Percentiles rank a stretch among this genome's conserved stretches.
Evolutionary conservation across 1,140 invertebrate species (phyloP).

Genomic region (Zaprionus capensis): DNA sequence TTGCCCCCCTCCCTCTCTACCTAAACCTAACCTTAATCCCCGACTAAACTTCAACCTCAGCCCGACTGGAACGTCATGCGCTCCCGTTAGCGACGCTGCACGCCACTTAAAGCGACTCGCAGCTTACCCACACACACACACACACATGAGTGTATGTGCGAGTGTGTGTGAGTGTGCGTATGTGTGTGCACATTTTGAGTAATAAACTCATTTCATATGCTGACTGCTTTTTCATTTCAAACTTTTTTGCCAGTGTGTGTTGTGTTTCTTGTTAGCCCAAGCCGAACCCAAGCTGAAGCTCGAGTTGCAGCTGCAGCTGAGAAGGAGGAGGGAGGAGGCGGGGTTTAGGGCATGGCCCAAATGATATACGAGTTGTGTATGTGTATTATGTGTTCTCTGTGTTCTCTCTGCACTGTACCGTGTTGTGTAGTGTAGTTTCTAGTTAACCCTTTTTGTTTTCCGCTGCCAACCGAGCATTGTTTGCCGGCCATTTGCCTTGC

Average conservation of each 20-base stretch:
- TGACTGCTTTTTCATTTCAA: conserved; percentile 82
- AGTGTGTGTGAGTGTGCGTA: conserved; percentile 8
- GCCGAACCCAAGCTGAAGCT: conserved; percentile 18
- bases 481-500: conserved; percentile 15
- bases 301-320: conserved; percentile 1
- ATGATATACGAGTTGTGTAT: conserved; percentile 71
- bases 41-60: conserved; percentile 16
- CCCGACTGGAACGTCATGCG: conserved; percentile 44
- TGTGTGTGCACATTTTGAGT: conserved; percentile 67
- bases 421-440: conserved; percentile 33
- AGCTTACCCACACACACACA: background rate
- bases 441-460: conserved; percentile 38
- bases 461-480: conserved; percentile 17
- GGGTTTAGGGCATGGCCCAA: conserved; percentile 34
- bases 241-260: conserved; percentile 66
- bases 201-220: conserved; percentile 83
- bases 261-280: conserved; percentile 71
- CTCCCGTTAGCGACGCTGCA: conserved; percentile 48
- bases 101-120: conserved; percentile 70
- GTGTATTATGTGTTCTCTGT: conserved; percentile 2
- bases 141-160: conserved; percentile 9
- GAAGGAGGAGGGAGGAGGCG: background rate
- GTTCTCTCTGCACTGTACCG: conserved; percentile 1
- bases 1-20: background rate
- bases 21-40: background rate